A percentile compares a stretch with the other conserved stretches of the same genome.
These are phyloP conservation scores for Chondrosia reniformis DNA, from an alignment of 37 sponge, comb jelly and placozoan species.

Conservation along the genomic window DNA sequence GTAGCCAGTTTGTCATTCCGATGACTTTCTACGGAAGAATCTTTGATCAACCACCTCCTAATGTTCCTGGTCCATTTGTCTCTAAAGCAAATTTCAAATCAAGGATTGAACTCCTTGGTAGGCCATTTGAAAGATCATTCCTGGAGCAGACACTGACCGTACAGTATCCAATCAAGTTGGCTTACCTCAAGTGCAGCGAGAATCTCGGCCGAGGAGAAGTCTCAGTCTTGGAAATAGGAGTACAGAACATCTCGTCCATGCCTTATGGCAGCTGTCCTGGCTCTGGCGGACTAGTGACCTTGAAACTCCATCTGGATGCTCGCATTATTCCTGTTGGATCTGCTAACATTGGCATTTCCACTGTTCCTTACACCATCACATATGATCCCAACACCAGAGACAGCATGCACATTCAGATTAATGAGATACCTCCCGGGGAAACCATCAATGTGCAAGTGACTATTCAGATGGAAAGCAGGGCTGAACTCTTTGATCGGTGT, in stretches of 20 bases:
- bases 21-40: slow-evolving; percentile 68
- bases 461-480: slow-evolving; percentile 70
- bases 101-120: slow-evolving; percentile 55
- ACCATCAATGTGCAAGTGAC: slow-evolving; percentile 53
- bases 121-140: slow-evolving; percentile 68
- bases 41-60: slow-evolving; percentile 80
- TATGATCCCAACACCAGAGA: slow-evolving; percentile 63
- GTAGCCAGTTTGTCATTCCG: slow-evolving; percentile 43
- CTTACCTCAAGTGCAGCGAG: slow-evolving; percentile 46
- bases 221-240: slow-evolving; percentile 54
- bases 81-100: slow-evolving; percentile 61
- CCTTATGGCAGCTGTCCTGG: slow-evolving; percentile 62
- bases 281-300: slow-evolving; percentile 58
- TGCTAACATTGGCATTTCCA: slow-evolving; percentile 28
- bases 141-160: slow-evolving; percentile 56
- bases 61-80: slow-evolving; percentile 72
- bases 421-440: slow-evolving; percentile 50
- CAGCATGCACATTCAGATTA: slow-evolving; percentile 64
- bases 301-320: slow-evolving; percentile 68
- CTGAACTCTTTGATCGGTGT: slow-evolving; percentile 76
- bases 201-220: slow-evolving; percentile 74
- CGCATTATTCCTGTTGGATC: slow-evolving; percentile 66
- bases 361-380: slow-evolving; percentile 57
- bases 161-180: slow-evolving; percentile 77
- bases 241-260: slow-evolving; percentile 71